These are phyloP conservation scores for Ochotona curzoniae DNA, from an alignment of 2,113 vertebrate genomes.

Conservation along the genomic window DNA sequence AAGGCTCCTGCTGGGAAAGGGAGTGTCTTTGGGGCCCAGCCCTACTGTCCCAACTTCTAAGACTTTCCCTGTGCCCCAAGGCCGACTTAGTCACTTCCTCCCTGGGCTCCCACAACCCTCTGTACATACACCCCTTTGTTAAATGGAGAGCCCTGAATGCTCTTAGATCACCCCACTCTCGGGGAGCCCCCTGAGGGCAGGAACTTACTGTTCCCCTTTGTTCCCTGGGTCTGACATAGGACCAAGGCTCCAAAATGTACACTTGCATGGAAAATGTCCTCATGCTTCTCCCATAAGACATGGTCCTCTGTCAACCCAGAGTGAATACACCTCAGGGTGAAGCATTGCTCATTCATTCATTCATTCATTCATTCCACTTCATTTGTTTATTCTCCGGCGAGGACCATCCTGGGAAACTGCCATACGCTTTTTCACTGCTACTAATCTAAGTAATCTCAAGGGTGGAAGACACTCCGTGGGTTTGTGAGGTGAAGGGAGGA, in stretches of 20 bases:
- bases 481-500: background rate
- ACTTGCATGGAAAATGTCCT: background rate
- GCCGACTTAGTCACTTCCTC: slow-evolving; percentile 77
- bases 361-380: background rate
- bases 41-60: slow-evolving; percentile 60
- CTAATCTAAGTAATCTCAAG: background rate
- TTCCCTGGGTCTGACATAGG: background rate
- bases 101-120: background rate
- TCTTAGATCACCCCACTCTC: background rate
- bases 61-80: slow-evolving; percentile 59
- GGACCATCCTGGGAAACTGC: background rate
- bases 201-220: slow-evolving; percentile 24
- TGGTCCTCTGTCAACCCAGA: background rate
- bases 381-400: background rate
- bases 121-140: slow-evolving; percentile 38
- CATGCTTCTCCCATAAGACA: background rate
- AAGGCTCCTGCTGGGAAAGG: slow-evolving; percentile 69
- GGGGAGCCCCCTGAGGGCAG: slow-evolving; percentile 55
- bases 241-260: background rate
- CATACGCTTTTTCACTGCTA: background rate
- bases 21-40: slow-evolving; percentile 59
- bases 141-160: background rate
- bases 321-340: background rate
- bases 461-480: background rate
- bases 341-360: background rate